Conservation (phyloP, 2,797 vertebrate genomes). For the Poeciliopsis turneri region DNA sequence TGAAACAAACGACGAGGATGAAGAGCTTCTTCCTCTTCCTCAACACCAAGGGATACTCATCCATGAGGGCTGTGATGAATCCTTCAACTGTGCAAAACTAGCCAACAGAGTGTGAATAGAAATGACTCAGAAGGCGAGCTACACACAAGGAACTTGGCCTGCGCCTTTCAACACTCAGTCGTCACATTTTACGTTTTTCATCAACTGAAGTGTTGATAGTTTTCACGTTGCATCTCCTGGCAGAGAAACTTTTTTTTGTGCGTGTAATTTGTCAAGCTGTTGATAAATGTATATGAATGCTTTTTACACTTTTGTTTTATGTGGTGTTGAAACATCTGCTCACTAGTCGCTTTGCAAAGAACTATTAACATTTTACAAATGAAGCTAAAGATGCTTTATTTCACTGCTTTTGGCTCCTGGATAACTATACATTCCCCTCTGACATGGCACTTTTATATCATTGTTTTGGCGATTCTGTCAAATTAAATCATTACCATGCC, state of each 20-base stretch:
- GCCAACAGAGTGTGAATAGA: not conserved
- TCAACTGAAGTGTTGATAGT: not conserved
- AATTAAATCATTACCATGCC: too few relatives aligned
- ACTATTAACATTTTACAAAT: not conserved
- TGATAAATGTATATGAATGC: not conserved
- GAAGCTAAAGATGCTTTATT: not conserved
- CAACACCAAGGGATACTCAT: slow-evolving; percentile 87
- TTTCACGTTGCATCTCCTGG: not conserved
- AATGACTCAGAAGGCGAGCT: not conserved
- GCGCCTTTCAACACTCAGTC: not conserved
- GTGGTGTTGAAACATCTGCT: not conserved
- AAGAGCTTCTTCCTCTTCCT: slow-evolving; percentile 91
- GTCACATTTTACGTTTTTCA: not conserved
- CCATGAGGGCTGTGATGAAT: slow-evolving; percentile 91
- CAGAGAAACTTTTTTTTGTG: not conserved
- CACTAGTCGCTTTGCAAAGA: not conserved
- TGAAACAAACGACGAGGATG: slow-evolving; percentile 86
- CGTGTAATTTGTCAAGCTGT: not conserved
- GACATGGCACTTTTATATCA: too few relatives aligned
- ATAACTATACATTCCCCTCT: not conserved
- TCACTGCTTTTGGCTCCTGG: not conserved
- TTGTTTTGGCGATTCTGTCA: too few relatives aligned
- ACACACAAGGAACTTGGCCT: not conserved
- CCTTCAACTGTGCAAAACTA: slow-evolving; percentile 95
- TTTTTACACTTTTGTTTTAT: not conserved